Conservation (phyloP, 2,113 vertebrate genomes). For the Shinisaurus crocodilurus region DNA sequence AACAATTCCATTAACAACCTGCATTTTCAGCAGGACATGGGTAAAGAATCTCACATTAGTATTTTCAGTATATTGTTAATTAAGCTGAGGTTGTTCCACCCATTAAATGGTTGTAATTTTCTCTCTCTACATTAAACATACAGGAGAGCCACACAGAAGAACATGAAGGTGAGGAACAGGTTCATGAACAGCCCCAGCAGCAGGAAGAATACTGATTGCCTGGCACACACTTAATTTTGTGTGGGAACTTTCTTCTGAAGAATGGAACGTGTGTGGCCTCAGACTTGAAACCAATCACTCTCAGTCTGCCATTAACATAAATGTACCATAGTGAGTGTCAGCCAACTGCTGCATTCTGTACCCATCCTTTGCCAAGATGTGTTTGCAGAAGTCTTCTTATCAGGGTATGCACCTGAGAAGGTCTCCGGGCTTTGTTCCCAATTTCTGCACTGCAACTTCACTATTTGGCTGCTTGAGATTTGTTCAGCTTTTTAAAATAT, state of each 20-base stretch:
- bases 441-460: conserved; percentile 77
- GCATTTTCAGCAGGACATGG: neutral
- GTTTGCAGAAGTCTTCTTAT: conserved; percentile 78
- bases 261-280: conserved; percentile 88
- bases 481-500: conserved; percentile 78
- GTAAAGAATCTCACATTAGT: neutral
- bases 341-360: conserved; percentile 82
- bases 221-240: conserved; percentile 79
- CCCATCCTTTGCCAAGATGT: conserved; percentile 81
- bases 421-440: conserved; percentile 78
- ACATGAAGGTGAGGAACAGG: conserved; percentile 87
- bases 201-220: conserved; percentile 95
- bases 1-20: neutral
- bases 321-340: conserved; percentile 85
- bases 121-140: conserved; percentile 44
- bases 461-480: conserved; percentile 84
- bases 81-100: neutral
- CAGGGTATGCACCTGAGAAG: conserved; percentile 78
- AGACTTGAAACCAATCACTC: conserved; percentile 82
- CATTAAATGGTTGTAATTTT: neutral
- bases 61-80: neutral
- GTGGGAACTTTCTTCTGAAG: conserved; percentile 88
- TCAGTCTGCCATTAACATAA: conserved; percentile 76
- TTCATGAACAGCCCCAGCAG: conserved; percentile 84
- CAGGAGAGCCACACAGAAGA: conserved; percentile 91